These are phyloP conservation scores for Odontamblyopus rebecca DNA, from an alignment of 2,797 vertebrate species.

Conservation along the genomic window DNA sequence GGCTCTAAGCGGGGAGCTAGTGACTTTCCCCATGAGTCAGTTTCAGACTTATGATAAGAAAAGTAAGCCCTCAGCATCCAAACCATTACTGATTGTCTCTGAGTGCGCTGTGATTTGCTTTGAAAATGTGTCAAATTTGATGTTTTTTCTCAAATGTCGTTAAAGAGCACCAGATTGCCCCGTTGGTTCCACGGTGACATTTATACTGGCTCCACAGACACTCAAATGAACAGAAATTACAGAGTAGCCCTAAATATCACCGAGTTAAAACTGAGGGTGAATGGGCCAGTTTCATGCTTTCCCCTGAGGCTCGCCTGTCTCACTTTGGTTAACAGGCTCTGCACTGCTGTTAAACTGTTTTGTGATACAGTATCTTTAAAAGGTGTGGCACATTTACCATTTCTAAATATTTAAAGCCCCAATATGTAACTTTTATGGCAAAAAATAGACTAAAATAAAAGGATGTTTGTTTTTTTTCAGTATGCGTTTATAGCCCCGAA, in stretches of 20 bases:
- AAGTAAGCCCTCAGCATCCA: conserved; percentile 33
- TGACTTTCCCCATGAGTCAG: conserved; percentile 23
- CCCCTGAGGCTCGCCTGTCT: background rate
- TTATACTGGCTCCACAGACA: conserved; percentile 8
- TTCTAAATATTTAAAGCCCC: too few species aligned
- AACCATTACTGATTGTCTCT: conserved; percentile 10
- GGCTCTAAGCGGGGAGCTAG: conserved; percentile 23
- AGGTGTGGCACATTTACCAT: too few species aligned
- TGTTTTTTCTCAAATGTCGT: conserved; percentile 32
- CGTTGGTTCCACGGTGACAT: background rate
- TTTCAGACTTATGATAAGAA: conserved; percentile 11
- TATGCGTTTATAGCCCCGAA: too few species aligned
- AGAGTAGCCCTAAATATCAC: conserved; percentile 2
- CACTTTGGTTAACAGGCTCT: background rate
- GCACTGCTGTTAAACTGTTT: background rate
- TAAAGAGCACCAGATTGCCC: conserved; percentile 13
- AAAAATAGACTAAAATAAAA: too few species aligned
- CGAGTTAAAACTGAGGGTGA: background rate
- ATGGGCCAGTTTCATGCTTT: background rate
- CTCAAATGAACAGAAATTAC: conserved; percentile 7
- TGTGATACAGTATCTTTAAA: background rate
- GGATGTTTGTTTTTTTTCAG: too few species aligned
- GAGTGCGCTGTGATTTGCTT: conserved; percentile 27
- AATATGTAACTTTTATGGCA: too few species aligned
- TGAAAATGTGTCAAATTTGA: conserved; percentile 29